These are phyloP conservation scores for Spinibarbus caldwelli DNA, from an alignment of 2,797 vertebrate genomes.

Conservation along the genomic window DNA sequence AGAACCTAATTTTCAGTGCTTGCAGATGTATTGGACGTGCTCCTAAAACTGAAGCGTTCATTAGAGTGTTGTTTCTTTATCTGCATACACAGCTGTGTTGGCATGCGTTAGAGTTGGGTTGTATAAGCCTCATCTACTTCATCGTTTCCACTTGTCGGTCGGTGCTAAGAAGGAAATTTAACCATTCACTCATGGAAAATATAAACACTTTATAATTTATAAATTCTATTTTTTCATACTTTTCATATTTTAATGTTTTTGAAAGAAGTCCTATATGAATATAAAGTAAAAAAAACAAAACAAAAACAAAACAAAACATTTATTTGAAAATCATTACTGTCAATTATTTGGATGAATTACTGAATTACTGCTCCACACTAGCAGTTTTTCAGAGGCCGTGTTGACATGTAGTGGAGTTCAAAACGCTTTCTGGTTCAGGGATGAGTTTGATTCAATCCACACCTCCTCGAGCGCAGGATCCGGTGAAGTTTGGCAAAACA, in stretches of 20 bases:
- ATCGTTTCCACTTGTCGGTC: not conserved
- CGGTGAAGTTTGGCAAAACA: too few species aligned
- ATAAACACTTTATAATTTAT: not conserved
- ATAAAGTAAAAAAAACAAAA: too few species aligned
- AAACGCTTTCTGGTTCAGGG: not conserved
- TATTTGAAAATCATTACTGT: not conserved
- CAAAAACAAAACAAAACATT: not conserved
- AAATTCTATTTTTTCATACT: not conserved
- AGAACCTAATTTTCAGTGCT: not conserved
- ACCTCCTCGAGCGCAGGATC: not conserved
- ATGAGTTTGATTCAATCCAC: constrained; percentile 22
- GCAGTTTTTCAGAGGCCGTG: not conserved
- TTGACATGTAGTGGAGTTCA: not conserved
- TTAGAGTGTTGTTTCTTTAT: not conserved
- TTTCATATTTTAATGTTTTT: not conserved
- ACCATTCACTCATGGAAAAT: not conserved
- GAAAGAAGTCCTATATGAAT: not conserved
- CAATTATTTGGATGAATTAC: not conserved
- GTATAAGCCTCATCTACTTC: not conserved
- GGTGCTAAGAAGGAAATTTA: not conserved
- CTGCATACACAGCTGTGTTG: constrained; percentile 3
- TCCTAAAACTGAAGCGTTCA: not conserved
- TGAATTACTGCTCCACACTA: not conserved
- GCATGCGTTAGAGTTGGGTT: not conserved
- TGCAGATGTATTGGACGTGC: constrained; percentile 1